Evolutionary conservation across 1,140 invertebrate species (phyloP), one percentile per base, ranked within the genome.

Genomic region (Zaprionus gabonicus): DNA sequence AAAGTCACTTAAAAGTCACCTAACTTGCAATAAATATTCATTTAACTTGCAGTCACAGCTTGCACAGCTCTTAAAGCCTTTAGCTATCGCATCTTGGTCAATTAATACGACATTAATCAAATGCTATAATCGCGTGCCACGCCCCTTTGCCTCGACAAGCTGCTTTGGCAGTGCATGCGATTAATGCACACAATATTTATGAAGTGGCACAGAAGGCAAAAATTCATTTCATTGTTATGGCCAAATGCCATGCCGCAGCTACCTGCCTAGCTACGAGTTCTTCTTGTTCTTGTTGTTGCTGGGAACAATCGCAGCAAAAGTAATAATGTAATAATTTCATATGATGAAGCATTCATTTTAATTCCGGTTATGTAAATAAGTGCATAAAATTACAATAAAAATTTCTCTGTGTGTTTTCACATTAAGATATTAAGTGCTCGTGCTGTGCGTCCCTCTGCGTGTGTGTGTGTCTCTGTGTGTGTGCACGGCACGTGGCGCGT

Each of bases 331-430:
- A 87, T 87, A 83, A 88, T 81, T 88, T 83, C 68, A 66, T 82
- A 88, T 84, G 78, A 87, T 88, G 78, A 69, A 75, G 82, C 78
- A 81, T 76, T 76, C 84, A 78, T 82, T 86, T 88, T 81, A 84
- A 84, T 78, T 88, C 82, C 85, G 84, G 74, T 87, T 87, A 88
- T 88, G 78, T 60, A 90, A 88, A 84, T 90, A 88, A 84, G 81
- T 84, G 85, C 84, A 90, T 87, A 88, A 87, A 87, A 87, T 84
- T 76, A 84, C 71, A 76, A 84, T 87, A 81, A 84, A 83, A 78
- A 64, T 57, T 49, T 34, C 36, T 67, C 49, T 51, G 12, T 46
- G 27, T 71, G 31, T 53, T 46, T 69, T 59, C 51, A 86, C 82
- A 86, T 86, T 86, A 85, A 86, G 82, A 79, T 79, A 86, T 85